Conservation (phyloP, 2,888 invertebrate species). For the Cacoxenus indagator region DNA sequence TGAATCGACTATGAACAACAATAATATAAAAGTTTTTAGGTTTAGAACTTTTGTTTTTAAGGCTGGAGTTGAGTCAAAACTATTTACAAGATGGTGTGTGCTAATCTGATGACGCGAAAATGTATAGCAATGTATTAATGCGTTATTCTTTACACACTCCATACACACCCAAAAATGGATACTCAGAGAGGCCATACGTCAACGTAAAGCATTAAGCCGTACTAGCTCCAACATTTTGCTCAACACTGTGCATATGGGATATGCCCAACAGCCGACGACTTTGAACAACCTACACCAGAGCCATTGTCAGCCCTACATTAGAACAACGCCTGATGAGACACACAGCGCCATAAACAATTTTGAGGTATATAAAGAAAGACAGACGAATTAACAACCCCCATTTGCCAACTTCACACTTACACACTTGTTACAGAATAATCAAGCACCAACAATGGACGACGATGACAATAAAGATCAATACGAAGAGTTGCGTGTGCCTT, state of each 20-base stretch:
- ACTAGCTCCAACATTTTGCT: constrained; percentile 89
- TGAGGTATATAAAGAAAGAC: constrained; percentile 67
- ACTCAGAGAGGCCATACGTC: constrained; percentile 82
- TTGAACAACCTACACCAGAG: constrained; percentile 76
- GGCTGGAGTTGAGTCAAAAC: too few species aligned
- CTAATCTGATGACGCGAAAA: too few species aligned
- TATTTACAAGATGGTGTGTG: too few species aligned
- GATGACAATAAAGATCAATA: constrained; percentile 69
- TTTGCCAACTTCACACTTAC: neutral
- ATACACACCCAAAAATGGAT: neutral
- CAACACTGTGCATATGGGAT: constrained; percentile 87
- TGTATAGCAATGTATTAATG: too few species aligned
- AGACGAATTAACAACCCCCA: neutral
- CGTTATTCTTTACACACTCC: too few species aligned
- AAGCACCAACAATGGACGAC: constrained; percentile 62
- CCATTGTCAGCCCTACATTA: constrained; percentile 73
- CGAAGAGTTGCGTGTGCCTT: constrained; percentile 70
- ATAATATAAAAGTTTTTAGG: too few species aligned
- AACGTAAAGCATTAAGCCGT: constrained; percentile 84
- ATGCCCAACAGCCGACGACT: constrained; percentile 80
- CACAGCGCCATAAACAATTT: constrained; percentile 71
- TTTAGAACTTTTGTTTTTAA: too few species aligned
- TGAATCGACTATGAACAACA: too few species aligned
- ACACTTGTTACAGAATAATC: constrained; percentile 61
- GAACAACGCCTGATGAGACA: constrained; percentile 68